Evolutionary conservation across 1,140 invertebrate species (phyloP), one percentile per base, ranked within the genome.

Genomic region (Temnothorax longispinosus): DNA sequence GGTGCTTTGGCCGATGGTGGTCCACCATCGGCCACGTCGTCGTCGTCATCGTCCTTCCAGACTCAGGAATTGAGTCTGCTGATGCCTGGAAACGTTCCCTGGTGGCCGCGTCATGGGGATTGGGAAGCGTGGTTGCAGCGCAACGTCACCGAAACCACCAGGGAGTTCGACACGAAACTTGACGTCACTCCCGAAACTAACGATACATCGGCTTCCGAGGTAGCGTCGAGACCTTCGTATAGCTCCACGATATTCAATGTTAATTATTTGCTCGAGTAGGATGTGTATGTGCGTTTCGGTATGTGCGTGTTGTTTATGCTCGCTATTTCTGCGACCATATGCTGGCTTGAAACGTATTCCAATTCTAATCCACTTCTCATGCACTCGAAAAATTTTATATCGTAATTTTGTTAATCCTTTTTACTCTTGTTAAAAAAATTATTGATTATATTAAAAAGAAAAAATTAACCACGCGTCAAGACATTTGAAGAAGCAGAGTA

Each of bases 181-280:
- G 91, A 94, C 64, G 93, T 94, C 50, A 94, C 92, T 6, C 93
- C 94, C n/a, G 94, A 95, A 67, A 94, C 93, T 35, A 93, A 93
- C 60, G 78, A 62, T 47, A 85, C 86, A 27, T 92, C 93, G 67
- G 87, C 87, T 32, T 91, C 89, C 52, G 93, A 95, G 94, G 94
- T 95, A 94, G 92, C 88, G 87, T n/a, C 69, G 21, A 87, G 41
- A 65, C 32, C 35, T 71, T 85, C n/a, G 50, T 72, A 21, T 44
- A 27, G 5, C 44, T 13, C 38, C 47, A 18, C 18, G 50, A 58
- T 35, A 38, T 38, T 60, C 11, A 35, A 60, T 81, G 32, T 71
- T 81, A 54, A 56, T 54, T 69, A 41, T 2, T 52, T 18, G 0
- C 41, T 47, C 41, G 67, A 82, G 15, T 76, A 27, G 27, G 27